phyloP scores from a whole-genome alignment of 2,888 invertebrate species.

The Pediacus dermestoides region DNA sequence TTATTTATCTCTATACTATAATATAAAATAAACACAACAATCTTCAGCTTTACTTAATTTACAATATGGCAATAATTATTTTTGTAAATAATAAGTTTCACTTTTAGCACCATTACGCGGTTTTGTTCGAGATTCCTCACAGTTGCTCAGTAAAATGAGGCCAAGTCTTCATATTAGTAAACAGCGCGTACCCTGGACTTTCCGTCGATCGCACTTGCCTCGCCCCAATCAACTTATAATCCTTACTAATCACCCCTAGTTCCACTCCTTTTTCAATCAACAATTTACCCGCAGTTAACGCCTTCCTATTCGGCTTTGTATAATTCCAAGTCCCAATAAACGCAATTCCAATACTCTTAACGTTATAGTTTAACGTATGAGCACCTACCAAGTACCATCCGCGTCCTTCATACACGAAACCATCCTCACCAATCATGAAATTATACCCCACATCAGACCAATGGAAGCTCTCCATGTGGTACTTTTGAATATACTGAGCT shows the following conservation, averaged over 20 bases:
- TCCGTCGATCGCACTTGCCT: constrained; percentile 63
- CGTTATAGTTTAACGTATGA: constrained; percentile 66
- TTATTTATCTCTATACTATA: no score
- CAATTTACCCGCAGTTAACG: constrained; percentile 59
- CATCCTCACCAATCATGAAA: constrained; percentile 77
- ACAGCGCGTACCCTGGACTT: constrained; percentile 67
- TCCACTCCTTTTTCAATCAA: constrained; percentile 62
- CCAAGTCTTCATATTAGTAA: constrained; percentile 64
- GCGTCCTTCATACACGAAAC: constrained; percentile 70
- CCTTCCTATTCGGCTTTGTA: constrained; percentile 52
- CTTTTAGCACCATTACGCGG: no score
- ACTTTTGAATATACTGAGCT: constrained; percentile 62
- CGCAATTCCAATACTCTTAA: constrained; percentile 64
- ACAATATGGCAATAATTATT: no score
- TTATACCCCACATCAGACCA: constrained; percentile 74
- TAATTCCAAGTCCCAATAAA: constrained; percentile 69
- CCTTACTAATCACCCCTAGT: constrained; percentile 56
- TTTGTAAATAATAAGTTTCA: no score
- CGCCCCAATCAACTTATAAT: constrained; percentile 68
- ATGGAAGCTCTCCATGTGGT: constrained; percentile 62
- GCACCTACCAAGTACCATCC: constrained; percentile 73
- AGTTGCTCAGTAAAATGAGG: no score
- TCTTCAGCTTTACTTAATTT: no score
- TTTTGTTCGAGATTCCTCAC: no score
- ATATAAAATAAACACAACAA: no score